Evolutionary conservation across 2,888 invertebrate genomes (phyloP).

Genomic region (Orthosia gothica): DNA sequence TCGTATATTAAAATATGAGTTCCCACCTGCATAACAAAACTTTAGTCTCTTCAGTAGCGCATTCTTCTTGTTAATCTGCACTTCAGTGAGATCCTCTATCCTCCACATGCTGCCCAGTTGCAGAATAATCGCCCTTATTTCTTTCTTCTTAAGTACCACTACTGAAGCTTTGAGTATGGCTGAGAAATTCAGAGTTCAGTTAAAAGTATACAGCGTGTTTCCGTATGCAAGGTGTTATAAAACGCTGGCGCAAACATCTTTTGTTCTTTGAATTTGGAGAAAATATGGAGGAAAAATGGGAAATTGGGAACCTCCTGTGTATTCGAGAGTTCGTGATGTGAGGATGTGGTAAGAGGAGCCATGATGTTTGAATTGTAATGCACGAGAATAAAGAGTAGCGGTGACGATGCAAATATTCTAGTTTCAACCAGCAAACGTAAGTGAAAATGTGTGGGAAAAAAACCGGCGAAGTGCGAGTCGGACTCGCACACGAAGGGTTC

Average conservation of each 20-base stretch:
- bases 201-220: constrained; percentile 57
- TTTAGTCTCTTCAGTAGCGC: constrained; percentile 72
- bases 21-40: constrained; percentile 72
- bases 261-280: constrained; percentile 64
- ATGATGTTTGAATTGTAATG: constrained; percentile 68
- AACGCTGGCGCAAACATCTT: constrained; percentile 57
- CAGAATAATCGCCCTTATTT: constrained; percentile 65
- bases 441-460: background rate
- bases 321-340: constrained; percentile 62
- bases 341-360: constrained; percentile 42
- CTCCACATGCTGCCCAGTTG: constrained; percentile 69
- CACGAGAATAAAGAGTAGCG: constrained; percentile 34
- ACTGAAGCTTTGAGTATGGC: constrained; percentile 67
- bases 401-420: background rate
- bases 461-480: too few species aligned
- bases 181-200: constrained; percentile 62
- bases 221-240: constrained; percentile 64
- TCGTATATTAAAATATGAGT: constrained; percentile 59
- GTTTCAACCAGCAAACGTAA: background rate
- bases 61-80: constrained; percentile 73
- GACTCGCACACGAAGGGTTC: too few species aligned
- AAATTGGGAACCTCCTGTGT: constrained; percentile 58
- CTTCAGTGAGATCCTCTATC: constrained; percentile 62
- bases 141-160: constrained; percentile 58
- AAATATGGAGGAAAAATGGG: constrained; percentile 63